Conservation (phyloP, 1,140 invertebrate species). For the Dendrolimus kikuchii region DNA sequence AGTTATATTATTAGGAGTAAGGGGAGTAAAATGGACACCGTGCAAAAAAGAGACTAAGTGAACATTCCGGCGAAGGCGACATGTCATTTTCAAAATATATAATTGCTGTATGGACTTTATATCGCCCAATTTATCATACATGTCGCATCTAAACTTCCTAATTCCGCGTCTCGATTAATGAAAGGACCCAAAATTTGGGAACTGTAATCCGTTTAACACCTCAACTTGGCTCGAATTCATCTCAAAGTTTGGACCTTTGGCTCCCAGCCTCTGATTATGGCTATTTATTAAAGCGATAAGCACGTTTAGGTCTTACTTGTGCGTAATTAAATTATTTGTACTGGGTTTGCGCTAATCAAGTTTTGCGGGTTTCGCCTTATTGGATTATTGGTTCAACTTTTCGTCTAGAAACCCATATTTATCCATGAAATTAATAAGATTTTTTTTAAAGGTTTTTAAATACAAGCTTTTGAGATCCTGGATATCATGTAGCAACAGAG, state of each 20-base stretch:
- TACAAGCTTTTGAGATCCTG: too few relatives aligned
- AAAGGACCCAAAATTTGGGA: slow-evolving; percentile 20
- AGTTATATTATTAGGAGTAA: too few relatives aligned
- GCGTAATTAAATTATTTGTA: slow-evolving; percentile 10
- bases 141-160: slow-evolving; percentile 12
- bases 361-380: too few relatives aligned
- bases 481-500: too few relatives aligned
- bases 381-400: too few relatives aligned
- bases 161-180: slow-evolving; percentile 20
- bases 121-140: slow-evolving; percentile 10
- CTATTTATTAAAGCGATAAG: slow-evolving; percentile 36
- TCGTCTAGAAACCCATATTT: too few relatives aligned
- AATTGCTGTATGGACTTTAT: slow-evolving; percentile 5
- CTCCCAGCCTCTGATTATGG: slow-evolving; percentile 29
- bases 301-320: slow-evolving; percentile 17
- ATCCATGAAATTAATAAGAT: too few relatives aligned
- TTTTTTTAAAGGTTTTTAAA: too few relatives aligned
- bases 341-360: too few relatives aligned
- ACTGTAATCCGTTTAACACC: slow-evolving; percentile 33
- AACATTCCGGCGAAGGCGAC: too few relatives aligned
- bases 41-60: too few relatives aligned
- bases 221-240: slow-evolving; percentile 22
- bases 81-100: not conserved
- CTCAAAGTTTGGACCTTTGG: slow-evolving; percentile 20
- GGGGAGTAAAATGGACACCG: too few relatives aligned